Conservation (phyloP, 2,797 vertebrate genomes). For the Enoplosus armatus region DNA sequence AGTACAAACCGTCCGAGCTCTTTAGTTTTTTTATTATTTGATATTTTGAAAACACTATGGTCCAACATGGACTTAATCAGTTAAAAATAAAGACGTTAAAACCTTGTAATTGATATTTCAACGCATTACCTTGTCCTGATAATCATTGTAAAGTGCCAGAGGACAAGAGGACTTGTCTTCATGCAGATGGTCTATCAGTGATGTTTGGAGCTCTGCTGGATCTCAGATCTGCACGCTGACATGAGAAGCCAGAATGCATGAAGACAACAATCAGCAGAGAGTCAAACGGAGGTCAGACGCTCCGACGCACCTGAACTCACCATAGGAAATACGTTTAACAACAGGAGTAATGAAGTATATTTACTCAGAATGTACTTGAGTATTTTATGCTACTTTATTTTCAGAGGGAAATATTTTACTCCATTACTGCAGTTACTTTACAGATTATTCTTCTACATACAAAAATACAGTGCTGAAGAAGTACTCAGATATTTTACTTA, state of each 20-base stretch:
- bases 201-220: not conserved
- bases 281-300: not conserved
- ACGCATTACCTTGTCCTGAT: not conserved
- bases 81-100: not conserved
- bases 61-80: not conserved
- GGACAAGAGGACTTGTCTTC: not conserved
- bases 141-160: not conserved
- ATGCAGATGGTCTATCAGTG: not conserved
- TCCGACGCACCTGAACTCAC: constrained; percentile 11
- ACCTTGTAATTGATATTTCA: not conserved
- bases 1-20: too few relatives aligned
- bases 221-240: constrained; percentile 6
- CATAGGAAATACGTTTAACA: not conserved
- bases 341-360: not conserved
- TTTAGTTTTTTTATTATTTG: not conserved
- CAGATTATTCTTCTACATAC: too few relatives aligned
- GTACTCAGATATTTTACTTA: too few relatives aligned
- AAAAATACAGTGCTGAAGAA: too few relatives aligned
- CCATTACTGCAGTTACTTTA: too few relatives aligned
- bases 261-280: constrained; percentile 9
- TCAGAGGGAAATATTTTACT: too few relatives aligned
- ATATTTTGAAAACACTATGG: not conserved
- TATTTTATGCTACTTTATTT: too few relatives aligned
- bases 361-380: not conserved
- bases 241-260: constrained; percentile 31